Conservation (phyloP, 1,140 invertebrate species). For the Helicorthomorpha holstii region DNA sequence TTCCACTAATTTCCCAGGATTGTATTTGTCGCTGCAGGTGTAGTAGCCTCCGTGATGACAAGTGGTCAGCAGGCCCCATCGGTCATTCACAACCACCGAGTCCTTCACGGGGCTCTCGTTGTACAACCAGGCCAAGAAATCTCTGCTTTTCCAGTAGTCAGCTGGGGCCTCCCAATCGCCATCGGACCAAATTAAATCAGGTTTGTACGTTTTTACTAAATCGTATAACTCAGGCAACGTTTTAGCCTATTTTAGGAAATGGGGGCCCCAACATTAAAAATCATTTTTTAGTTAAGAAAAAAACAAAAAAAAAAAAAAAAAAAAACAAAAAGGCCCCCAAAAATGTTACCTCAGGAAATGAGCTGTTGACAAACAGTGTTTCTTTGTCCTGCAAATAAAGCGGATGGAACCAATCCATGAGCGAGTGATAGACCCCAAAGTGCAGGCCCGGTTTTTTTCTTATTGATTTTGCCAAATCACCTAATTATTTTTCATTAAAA, state of each 20-base stretch:
- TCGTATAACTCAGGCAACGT: constrained; percentile 32
- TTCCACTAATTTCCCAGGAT: constrained; percentile 37
- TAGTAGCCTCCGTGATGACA: constrained; percentile 37
- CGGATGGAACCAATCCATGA: constrained; percentile 85
- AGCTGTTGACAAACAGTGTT: constrained; percentile 42
- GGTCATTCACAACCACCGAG: constrained; percentile 34
- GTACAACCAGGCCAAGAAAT: constrained; percentile 35
- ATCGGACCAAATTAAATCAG: constrained; percentile 34
- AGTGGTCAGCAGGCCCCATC: constrained; percentile 32
- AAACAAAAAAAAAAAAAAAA: too few relatives aligned
- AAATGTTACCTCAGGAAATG: too few relatives aligned
- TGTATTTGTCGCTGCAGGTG: constrained; percentile 34
- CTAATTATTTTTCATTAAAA: constrained; percentile 23
- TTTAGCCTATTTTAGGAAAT: too few relatives aligned
- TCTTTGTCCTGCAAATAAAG: constrained; percentile 56
- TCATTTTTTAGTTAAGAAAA: too few relatives aligned
- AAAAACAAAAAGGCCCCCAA: too few relatives aligned
- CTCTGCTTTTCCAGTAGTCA: constrained; percentile 31
- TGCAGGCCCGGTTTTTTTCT: constrained; percentile 40
- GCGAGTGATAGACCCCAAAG: constrained; percentile 75
- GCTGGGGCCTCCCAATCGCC: constrained; percentile 30
- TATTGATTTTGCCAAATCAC: constrained; percentile 52
- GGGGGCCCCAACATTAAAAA: too few relatives aligned
- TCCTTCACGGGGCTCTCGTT: constrained; percentile 41
- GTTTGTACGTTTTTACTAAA: constrained; percentile 30